Base-by-base conservation (phyloP, 2,797 vertebrate species). In the Protosalanx chinensis region DNA sequence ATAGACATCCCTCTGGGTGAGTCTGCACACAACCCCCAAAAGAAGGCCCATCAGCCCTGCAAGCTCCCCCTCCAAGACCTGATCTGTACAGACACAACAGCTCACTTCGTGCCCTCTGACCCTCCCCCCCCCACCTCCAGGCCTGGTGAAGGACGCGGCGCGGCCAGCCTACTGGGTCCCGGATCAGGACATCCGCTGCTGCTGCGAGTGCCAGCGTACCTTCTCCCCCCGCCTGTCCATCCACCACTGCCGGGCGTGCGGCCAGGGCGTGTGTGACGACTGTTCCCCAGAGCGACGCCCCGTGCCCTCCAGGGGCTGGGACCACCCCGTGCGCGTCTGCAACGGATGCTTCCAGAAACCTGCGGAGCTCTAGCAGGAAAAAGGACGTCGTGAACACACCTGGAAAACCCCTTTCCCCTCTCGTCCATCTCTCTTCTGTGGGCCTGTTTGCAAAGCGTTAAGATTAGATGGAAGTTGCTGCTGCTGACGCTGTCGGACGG, bases 1-100 rank as follows among this genome's bases (percentile, higher is more conserved):
- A 98, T 99, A 16, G 97, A 99, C 92, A 96, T 99, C 91, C 98
- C 98, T 74, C 91, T 98, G 41, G 97, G 97, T 98, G 85, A 93
- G 95, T 30, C 4, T 18, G 4, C 51, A 5, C 18, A 56, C 51
- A n/a, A n/a, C 51, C 15, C 18, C 15, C 5, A 5, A 46, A 5
- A 5, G 41, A 16, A 16, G 16, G 7, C 5, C 18, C 6, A 29
- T 10, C 3, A 23, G 15, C 20, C 1, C 15, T 7, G n/a, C 51
- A 60, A 27, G 67, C 27, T 29, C 29, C 8, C 29, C 8, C 29
- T 41, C 20, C 4, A 27, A 51, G 27, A 35, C 63, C 57, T 23
- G 57, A 23, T 10, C 56, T 7, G n/a, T 6, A 58, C 5, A 58
- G n/a, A 58, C 56, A 13, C 2, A 0, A 8, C 13, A 8, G 33